These are phyloP conservation scores for Ophiothrix spiculata DNA, from an alignment of 35 echinoderm and acorn worm species.

Conservation along the genomic window DNA sequence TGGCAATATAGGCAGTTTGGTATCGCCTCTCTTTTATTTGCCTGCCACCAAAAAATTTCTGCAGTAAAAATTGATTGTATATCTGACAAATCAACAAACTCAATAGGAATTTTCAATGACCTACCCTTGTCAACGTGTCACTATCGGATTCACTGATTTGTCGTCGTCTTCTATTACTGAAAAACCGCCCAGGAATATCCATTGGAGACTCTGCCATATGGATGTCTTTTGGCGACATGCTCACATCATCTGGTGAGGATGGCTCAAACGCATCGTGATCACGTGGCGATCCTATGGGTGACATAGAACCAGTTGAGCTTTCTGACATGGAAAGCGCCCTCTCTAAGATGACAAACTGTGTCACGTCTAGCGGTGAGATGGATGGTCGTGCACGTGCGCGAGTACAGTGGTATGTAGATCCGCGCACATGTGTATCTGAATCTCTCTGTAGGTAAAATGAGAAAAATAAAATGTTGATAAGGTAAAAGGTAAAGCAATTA, in stretches of 20 bases:
- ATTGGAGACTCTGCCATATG: not conserved
- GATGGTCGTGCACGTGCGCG: slow-evolving; percentile 64
- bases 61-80: no score
- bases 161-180: not conserved
- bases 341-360: slow-evolving; percentile 81
- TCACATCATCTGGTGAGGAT: slow-evolving; percentile 66
- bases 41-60: no score
- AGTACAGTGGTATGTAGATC: slow-evolving; percentile 51
- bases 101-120: no score
- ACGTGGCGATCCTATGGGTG: slow-evolving; percentile 11
- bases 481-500: no score
- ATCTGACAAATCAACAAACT: no score
- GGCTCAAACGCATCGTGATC: slow-evolving; percentile 1
- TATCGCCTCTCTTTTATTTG: no score
- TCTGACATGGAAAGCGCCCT: slow-evolving; percentile 53
- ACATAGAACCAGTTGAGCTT: slow-evolving; percentile 48
- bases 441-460: no score
- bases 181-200: slow-evolving; percentile 1
- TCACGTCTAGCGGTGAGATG: slow-evolving; percentile 89
- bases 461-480: no score
- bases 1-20: no score
- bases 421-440: slow-evolving; percentile 71
- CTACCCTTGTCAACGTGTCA: slow-evolving; percentile 46
- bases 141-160: slow-evolving; percentile 37
- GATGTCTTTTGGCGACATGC: slow-evolving; percentile 56